Evolutionary conservation across 2,797 vertebrate species (phyloP).

Genomic region (Gobionotothen gibberifrons): DNA sequence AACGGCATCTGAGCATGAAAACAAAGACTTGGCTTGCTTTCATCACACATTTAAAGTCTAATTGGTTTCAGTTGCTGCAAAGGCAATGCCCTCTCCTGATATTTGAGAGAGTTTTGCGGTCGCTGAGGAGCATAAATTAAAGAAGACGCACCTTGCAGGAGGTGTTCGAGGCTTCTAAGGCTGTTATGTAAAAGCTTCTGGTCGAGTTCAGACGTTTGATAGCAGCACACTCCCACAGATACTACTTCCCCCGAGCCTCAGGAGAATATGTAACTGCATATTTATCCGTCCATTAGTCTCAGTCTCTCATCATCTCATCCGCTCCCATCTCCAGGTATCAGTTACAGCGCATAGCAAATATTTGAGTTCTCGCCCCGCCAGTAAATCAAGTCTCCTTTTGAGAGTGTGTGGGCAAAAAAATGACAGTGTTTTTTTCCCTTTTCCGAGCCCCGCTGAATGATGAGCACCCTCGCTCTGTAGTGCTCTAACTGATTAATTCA

Average conservation of each 20-base stretch:
- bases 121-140: slow-evolving; percentile 46
- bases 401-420: slow-evolving; percentile 31
- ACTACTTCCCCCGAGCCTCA: slow-evolving; percentile 36
- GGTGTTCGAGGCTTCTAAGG: slow-evolving; percentile 34
- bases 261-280: slow-evolving; percentile 55
- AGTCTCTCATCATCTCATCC: slow-evolving; percentile 48
- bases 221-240: slow-evolving; percentile 30
- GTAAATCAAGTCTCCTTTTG: slow-evolving; percentile 48
- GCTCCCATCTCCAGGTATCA: slow-evolving; percentile 49
- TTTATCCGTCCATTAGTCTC: slow-evolving; percentile 67
- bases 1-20: slow-evolving; percentile 6
- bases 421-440: slow-evolving; percentile 48
- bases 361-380: slow-evolving; percentile 39
- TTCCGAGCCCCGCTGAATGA: slow-evolving; percentile 39
- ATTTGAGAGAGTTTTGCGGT: slow-evolving; percentile 29
- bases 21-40: slow-evolving; percentile 26
- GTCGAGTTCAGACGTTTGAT: slow-evolving; percentile 48
- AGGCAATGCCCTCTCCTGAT: slow-evolving; percentile 23
- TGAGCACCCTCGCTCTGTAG: slow-evolving; percentile 37
- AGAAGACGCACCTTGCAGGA: slow-evolving; percentile 24
- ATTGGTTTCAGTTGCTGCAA: slow-evolving; percentile 42
- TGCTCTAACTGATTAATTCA: slow-evolving; percentile 44
- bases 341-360: slow-evolving; percentile 53
- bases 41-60: slow-evolving; percentile 47
- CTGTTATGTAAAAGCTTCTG: slow-evolving; percentile 39